Evolutionary conservation across 2,888 invertebrate genomes (phyloP).

Genomic region (Nephrocerus scutellatus): DNA sequence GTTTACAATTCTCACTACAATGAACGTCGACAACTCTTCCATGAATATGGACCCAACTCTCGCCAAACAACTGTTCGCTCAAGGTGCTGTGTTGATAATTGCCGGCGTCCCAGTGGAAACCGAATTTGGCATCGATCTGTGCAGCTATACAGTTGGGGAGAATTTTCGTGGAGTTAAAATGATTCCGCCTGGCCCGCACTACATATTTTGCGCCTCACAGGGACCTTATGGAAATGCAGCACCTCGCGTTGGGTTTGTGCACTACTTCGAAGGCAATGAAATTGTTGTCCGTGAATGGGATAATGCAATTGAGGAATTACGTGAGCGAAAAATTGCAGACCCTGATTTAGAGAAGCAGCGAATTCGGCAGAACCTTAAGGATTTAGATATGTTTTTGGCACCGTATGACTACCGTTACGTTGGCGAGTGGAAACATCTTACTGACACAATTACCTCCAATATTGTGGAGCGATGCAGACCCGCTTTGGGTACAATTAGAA

Average conservation of each 20-base stretch:
- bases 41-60: conserved; percentile 66
- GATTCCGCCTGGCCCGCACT: conserved; percentile 96
- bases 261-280: conserved; percentile 74
- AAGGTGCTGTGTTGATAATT: conserved; percentile 78
- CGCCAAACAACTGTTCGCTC: conserved; percentile 66
- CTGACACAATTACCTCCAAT: conserved; percentile 57
- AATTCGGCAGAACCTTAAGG: conserved; percentile 38
- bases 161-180: conserved; percentile 93
- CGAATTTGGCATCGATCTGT: conserved; percentile 88
- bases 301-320: conserved; percentile 64
- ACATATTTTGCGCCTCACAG: conserved; percentile 66
- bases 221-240: conserved; percentile 59
- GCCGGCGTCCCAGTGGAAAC: conserved; percentile 83
- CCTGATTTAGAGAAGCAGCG: conserved; percentile 47
- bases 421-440: conserved; percentile 71
- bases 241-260: conserved; percentile 77
- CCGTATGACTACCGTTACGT: conserved; percentile 87
- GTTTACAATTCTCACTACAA: too few species aligned
- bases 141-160: conserved; percentile 82
- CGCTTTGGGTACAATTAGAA: conserved; percentile 65
- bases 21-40: conserved; percentile 29
- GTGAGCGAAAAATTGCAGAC: conserved; percentile 35
- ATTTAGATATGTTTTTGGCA: conserved; percentile 59
- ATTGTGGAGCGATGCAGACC: conserved; percentile 63
- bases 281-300: conserved; percentile 87